Evolutionary conservation across 2,113 vertebrate species (phyloP).

Genomic region (Pipa parva): DNA sequence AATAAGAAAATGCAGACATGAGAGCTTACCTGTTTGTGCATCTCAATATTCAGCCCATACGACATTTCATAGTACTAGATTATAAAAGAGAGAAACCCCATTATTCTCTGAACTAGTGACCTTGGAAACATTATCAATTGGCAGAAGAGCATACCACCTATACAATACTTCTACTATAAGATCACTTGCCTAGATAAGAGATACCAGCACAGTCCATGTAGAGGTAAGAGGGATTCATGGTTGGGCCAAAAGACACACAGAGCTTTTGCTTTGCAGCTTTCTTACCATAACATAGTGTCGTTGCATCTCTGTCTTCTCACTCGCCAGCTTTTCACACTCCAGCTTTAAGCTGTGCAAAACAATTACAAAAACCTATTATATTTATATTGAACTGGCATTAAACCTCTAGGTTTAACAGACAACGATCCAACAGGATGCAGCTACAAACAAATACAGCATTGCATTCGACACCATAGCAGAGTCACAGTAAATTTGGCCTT

Average conservation of each 20-base stretch:
- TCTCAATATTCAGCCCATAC: slow-evolving; percentile 95
- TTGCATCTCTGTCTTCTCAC: slow-evolving; percentile 97
- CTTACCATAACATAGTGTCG: slow-evolving; percentile 98
- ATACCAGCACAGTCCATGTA: background rate
- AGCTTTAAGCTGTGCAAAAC: slow-evolving; percentile 81
- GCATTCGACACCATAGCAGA: too few relatives aligned
- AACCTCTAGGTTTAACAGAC: too few relatives aligned
- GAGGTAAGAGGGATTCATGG: too few relatives aligned
- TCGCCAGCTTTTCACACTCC: slow-evolving; percentile 95
- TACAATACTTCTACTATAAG: slow-evolving; percentile 44
- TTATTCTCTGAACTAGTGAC: background rate
- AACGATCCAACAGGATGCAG: background rate
- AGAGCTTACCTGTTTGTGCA: slow-evolving; percentile 91
- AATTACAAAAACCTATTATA: slow-evolving; percentile 35
- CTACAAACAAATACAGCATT: too few relatives aligned
- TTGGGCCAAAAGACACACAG: slow-evolving; percentile 23
- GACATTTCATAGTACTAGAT: slow-evolving; percentile 96
- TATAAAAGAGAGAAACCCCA: slow-evolving; percentile 54
- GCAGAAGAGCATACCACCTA: rapidly evolving
- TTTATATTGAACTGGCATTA: slow-evolving; percentile 9
- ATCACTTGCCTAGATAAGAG: slow-evolving; percentile 14
- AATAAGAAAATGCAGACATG: background rate
- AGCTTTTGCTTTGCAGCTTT: slow-evolving; percentile 53
- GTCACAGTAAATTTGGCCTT: too few relatives aligned
- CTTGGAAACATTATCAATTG: slow-evolving; percentile 20